phyloP scores from a whole-genome alignment of 2,888 invertebrate species.

The Chrysotoxum bicinctum region DNA sequence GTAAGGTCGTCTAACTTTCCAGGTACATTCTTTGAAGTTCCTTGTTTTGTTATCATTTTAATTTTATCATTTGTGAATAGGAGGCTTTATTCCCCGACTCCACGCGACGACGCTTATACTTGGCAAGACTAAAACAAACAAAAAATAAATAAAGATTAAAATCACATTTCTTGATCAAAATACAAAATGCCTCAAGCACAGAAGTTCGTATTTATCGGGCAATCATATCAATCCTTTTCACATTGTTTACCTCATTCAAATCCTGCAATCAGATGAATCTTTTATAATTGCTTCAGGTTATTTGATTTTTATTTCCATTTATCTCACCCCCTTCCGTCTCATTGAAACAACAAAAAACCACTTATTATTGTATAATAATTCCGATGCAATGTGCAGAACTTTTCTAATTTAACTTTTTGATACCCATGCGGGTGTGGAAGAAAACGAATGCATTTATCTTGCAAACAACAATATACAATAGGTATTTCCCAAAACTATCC shows the following conservation, averaged over 20 bases:
- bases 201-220: not conserved
- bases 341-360: not conserved
- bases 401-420: slow-evolving; percentile 40
- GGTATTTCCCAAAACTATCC: not conserved
- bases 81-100: too few relatives aligned
- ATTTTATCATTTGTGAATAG: too few relatives aligned
- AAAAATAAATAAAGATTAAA: too few relatives aligned
- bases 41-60: too few relatives aligned
- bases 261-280: not conserved
- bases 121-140: too few relatives aligned
- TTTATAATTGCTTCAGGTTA: not conserved
- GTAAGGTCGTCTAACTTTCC: too few relatives aligned
- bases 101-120: too few relatives aligned
- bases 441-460: slow-evolving; percentile 15
- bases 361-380: slow-evolving; percentile 31
- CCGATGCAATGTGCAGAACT: slow-evolving; percentile 29
- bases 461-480: slow-evolving; percentile 7
- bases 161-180: not conserved
- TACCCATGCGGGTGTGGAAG: not conserved
- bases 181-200: not conserved
- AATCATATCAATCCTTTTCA: not conserved
- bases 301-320: not conserved
- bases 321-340: not conserved
- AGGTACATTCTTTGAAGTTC: too few relatives aligned
- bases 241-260: not conserved